Evolutionary conservation across 2,797 vertebrate species (phyloP), one percentile per base, ranked within the genome.

Genomic region (Holocentrus rufus): DNA sequence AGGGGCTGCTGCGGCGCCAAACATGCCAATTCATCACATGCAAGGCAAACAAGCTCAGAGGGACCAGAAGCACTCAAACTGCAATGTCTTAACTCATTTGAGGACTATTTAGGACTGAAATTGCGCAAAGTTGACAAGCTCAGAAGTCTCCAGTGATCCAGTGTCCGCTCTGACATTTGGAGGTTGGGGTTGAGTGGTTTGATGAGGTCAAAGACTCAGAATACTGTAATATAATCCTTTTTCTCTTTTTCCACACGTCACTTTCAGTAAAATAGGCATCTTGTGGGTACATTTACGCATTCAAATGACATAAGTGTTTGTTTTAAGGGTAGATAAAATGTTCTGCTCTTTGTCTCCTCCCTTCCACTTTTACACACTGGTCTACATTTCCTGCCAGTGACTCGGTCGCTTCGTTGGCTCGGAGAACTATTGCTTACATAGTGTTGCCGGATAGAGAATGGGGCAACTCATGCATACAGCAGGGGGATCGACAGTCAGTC

Each of bases 391-490:
- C 90, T 88, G 88, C 61, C 76, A 53, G 72, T 70, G 83, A 80
- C 80, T 34, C 20, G 7, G 55, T 22, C 49, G 77, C 74, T 85
- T 54, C 78, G 69, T 63, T 67, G 79, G 72, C 81, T 77, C 76
- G 31, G 73, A 72, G 85, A 81, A 49, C 80, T 31, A 81, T 78
- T 90, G 92, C 89, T 92, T 91, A 87, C 82, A 91, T 77, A 92
- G 91, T 67, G 82, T 69, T 87, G 80, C 50, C 25, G 62, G 61
- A 65, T 72, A 68, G 88, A 91, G 87, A 94, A 92, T 90, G 80
- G 91, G 86, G 80, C 84, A 92, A 91, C 82, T 91, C 92, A 93
- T 91, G 91, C 91, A 92, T 91, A 90, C 82, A 87, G 82, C 56
- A 42, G 68, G 54, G 54, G 86, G 88, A 87, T 85, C 52, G 80